Conservation (phyloP, 1,140 invertebrate genomes). For the Drosophila teissieri region DNA sequence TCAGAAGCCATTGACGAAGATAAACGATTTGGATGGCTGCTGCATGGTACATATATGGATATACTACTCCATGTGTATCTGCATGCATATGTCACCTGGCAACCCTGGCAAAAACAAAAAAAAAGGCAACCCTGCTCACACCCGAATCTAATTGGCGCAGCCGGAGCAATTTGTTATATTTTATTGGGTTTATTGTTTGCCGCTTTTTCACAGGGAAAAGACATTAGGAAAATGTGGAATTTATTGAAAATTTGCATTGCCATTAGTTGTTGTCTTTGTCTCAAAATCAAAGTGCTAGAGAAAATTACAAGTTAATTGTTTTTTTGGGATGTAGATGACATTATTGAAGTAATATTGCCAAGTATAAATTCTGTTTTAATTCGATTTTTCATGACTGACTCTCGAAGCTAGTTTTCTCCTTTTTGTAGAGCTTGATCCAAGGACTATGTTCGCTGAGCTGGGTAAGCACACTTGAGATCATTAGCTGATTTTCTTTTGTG, state of each 20-base stretch:
- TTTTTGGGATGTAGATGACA: no score
- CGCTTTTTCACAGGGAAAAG: not conserved
- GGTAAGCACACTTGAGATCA: slow-evolving; percentile 36
- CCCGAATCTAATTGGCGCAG: slow-evolving; percentile 6
- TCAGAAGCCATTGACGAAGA: slow-evolving; percentile 69
- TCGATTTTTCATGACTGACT: no score
- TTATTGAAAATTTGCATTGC: not conserved
- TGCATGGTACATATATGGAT: not conserved
- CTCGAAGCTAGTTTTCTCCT: not conserved
- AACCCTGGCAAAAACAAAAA: not conserved
- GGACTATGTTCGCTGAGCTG: not conserved
- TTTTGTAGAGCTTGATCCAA: not conserved
- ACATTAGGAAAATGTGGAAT: not conserved
- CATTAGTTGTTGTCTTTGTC: not conserved
- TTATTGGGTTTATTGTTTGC: slow-evolving; percentile 21
- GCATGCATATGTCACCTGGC: slow-evolving; percentile 25
- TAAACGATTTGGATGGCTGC: slow-evolving; percentile 35
- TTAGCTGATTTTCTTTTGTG: slow-evolving; percentile 23
- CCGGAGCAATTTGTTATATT: slow-evolving; percentile 16
- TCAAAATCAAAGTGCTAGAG: no score
- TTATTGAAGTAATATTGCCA: no score
- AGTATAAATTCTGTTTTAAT: no score
- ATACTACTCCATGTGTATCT: not conserved
- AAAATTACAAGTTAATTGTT: no score
- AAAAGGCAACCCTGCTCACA: not conserved